Evolutionary conservation across 2,113 vertebrate species (phyloP).

Genomic region (Bombycilla garrulus): DNA sequence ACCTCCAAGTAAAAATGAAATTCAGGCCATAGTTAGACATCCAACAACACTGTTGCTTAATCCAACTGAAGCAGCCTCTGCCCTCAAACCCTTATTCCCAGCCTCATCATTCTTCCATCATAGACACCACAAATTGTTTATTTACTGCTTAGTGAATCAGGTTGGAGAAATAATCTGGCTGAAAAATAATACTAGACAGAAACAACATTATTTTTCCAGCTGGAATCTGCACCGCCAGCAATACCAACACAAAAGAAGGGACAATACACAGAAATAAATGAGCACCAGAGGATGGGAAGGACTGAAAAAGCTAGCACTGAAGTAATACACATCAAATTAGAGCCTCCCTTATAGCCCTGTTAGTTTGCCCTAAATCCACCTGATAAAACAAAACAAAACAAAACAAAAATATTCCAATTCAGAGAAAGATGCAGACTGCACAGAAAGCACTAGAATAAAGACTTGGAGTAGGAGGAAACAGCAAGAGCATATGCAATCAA

Average conservation of each 20-base stretch:
- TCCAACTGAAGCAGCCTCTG: not conserved
- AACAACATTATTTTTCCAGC: conserved; percentile 46
- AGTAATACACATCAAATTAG: conserved; percentile 6
- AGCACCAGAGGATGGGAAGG: conserved; percentile 7
- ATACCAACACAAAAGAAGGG: conserved; percentile 32
- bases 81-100: not conserved
- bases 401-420: not conserved
- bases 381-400: not conserved
- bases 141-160: conserved; percentile 38
- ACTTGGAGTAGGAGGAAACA: not conserved
- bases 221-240: conserved; percentile 29
- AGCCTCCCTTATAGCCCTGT: not conserved
- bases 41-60: not conserved
- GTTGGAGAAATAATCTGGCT: not conserved
- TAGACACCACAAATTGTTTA: not conserved
- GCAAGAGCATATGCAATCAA: not conserved
- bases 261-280: conserved; percentile 18
- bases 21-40: not conserved
- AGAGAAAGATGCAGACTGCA: not conserved
- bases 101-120: not conserved
- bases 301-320: not conserved
- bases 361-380: not conserved
- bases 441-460: conserved; percentile 13
- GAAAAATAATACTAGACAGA: conserved; percentile 21
- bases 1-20: not conserved